Conservation (phyloP, 2,888 invertebrate genomes). For the Slavum lentiscoides region DNA sequence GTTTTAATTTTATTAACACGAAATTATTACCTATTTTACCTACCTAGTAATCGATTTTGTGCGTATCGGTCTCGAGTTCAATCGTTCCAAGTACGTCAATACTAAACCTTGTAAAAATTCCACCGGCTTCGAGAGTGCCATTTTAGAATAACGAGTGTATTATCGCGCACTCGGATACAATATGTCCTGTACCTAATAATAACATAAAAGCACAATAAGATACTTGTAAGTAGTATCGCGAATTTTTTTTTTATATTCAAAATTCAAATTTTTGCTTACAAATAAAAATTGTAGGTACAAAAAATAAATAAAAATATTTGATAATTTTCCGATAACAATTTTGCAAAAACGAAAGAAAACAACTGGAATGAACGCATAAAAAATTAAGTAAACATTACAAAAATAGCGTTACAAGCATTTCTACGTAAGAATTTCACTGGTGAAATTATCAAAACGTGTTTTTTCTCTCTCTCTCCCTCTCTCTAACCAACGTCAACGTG, state of each 20-base stretch:
- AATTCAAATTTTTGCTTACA: too few species aligned
- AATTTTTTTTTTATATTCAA: too few species aligned
- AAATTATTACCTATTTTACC: conserved; percentile 60
- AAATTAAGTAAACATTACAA: too few species aligned
- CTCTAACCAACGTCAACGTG: conserved; percentile 24
- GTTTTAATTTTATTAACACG: conserved; percentile 54
- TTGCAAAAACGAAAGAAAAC: too few species aligned
- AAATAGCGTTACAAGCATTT: too few species aligned
- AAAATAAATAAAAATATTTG: neutral
- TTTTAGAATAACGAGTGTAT: conserved; percentile 59
- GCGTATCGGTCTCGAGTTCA: conserved; percentile 74
- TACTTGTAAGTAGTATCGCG: too few species aligned
- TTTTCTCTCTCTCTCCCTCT: neutral
- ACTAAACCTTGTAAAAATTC: conserved; percentile 67
- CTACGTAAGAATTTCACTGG: too few species aligned
- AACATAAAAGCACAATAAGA: neutral
- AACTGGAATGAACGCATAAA: too few species aligned
- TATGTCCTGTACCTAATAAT: neutral
- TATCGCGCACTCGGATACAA: neutral
- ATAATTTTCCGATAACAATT: too few species aligned
- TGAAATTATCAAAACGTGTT: conserved; percentile 9
- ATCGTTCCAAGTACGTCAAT: conserved; percentile 73
- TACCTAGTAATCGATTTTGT: conserved; percentile 82
- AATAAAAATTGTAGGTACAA: too few species aligned
- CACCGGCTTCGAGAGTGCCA: conserved; percentile 72